These are phyloP conservation scores for Catharus bicknelli DNA, from an alignment of 2,113 vertebrate species.

Conservation along the genomic window DNA sequence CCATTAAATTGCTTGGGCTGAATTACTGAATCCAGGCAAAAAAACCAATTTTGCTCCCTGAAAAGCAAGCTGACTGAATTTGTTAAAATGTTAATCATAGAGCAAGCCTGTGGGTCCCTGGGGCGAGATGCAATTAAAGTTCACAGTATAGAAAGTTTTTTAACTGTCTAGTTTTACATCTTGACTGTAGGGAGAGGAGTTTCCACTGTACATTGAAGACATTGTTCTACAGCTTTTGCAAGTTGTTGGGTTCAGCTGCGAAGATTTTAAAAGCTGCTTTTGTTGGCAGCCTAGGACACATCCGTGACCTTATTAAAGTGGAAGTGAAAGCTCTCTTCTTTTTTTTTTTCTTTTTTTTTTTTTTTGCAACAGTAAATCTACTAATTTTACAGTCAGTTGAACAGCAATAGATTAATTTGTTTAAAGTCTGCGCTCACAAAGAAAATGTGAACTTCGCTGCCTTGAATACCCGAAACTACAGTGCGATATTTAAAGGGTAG, in stretches of 20 bases:
- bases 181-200: conserved; percentile 49
- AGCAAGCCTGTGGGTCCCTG: not conserved
- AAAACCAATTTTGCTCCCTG: conserved; percentile 13
- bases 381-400: conserved; percentile 97
- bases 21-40: conserved; percentile 36
- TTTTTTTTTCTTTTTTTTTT: not conserved
- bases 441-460: conserved; percentile 83
- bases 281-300: conserved; percentile 73
- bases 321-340: conserved; percentile 69
- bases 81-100: conserved; percentile 41
- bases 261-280: conserved; percentile 78
- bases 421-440: conserved; percentile 87
- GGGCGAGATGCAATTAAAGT: conserved; percentile 37
- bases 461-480: conserved; percentile 81
- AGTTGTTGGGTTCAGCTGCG: conserved; percentile 70
- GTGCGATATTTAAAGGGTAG: conserved; percentile 69
- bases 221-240: conserved; percentile 62
- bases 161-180: conserved; percentile 45
- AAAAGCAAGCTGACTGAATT: conserved; percentile 45
- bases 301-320: conserved; percentile 74
- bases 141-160: conserved; percentile 38
- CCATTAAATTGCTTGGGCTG: not conserved
- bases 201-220: conserved; percentile 55
- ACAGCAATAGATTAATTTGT: conserved; percentile 93
- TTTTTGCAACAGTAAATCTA: conserved; percentile 86